phyloP scores from a whole-genome alignment of 2,113 vertebrate genomes.

The Ramphastos sulfuratus region DNA sequence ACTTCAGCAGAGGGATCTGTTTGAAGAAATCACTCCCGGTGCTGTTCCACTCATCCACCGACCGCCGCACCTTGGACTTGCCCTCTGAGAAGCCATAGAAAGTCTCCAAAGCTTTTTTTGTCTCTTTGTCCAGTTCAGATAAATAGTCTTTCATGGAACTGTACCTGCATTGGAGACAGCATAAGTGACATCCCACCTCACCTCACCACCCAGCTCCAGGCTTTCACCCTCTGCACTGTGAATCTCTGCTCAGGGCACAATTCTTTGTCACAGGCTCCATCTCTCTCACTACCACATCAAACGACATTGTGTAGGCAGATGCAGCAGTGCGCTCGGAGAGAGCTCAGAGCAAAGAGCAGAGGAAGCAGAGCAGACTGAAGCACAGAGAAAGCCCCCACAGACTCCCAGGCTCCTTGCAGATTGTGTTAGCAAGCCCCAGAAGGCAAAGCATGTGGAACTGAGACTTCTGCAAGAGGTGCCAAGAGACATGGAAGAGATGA shows the following conservation, averaged over 20 bases:
- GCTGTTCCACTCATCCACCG: neutral
- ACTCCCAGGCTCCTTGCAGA: neutral
- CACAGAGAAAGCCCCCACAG: neutral
- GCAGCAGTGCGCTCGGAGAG: fast-evolving
- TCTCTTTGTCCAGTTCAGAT: slow-evolving; percentile 76
- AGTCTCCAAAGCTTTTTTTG: slow-evolving; percentile 64
- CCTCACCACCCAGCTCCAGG: neutral
- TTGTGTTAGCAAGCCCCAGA: neutral
- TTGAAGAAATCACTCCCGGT: slow-evolving; percentile 45
- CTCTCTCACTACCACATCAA: neutral
- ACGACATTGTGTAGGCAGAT: neutral
- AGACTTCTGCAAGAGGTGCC: neutral
- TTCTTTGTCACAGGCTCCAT: fast-evolving
- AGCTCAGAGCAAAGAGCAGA: neutral
- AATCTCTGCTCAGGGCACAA: neutral
- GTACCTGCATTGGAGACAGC: slow-evolving; percentile 63
- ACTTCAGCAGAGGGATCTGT: slow-evolving; percentile 63
- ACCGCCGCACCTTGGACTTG: slow-evolving; percentile 67
- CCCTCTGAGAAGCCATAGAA: slow-evolving; percentile 72
- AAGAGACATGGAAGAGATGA: neutral
- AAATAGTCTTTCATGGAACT: slow-evolving; percentile 75
- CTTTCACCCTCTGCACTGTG: fast-evolving
- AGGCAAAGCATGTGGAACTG: neutral
- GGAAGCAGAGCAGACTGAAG: neutral
- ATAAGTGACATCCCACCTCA: neutral